Evolutionary conservation across 2,113 vertebrate genomes (phyloP), one percentile per base, ranked within the genome.

Genomic region (Oenanthe melanoleuca): DNA sequence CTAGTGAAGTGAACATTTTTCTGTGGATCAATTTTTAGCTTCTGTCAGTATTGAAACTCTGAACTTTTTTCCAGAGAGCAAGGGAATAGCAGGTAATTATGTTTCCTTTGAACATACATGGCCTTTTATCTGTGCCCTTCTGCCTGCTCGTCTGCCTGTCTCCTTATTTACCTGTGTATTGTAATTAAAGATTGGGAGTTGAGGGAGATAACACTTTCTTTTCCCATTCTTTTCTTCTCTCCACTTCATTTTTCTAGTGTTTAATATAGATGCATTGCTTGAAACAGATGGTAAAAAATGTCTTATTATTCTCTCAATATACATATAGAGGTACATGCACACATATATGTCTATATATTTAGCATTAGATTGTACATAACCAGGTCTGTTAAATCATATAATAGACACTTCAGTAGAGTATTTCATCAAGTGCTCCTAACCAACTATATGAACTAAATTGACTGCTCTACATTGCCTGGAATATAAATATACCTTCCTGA

Each of bases 11-110:
- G 95, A 96, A 94, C 86, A 75, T 89, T 92, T 96, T 97, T 95
- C 91, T 97, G 49, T 88, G 89, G 95, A 97, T 97, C 93, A 96
- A 92, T 97, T 97, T 97, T 95, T 95, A 95, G 89, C 86, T 96
- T 97, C 92, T 97, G 89, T 96, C 70, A 73, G 93, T 93, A 88
- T 45, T 55, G 96, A 94, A 96, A 96, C 86, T 95, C 93, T 93
- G 95, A 97, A 96, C 95, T 88, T 95, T 83, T 96, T 95, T 90
- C 84, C 77, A 71, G 9, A 96, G 84, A 96, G 71, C 91, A 93
- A 94, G 92, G 93, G 90, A 96, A 97, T 96, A 96, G 80, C 61
- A 95, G 71, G 91, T 96, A 95, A 96, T 96, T 97, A 95, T 87
- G 88, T 95, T 94, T 85, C 66, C 89, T 97, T 96, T 96, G 93